Evolutionary conservation across 64 coral and sea anemone genomes (phyloP).

Genomic region (Pocillopora verrucosa): DNA sequence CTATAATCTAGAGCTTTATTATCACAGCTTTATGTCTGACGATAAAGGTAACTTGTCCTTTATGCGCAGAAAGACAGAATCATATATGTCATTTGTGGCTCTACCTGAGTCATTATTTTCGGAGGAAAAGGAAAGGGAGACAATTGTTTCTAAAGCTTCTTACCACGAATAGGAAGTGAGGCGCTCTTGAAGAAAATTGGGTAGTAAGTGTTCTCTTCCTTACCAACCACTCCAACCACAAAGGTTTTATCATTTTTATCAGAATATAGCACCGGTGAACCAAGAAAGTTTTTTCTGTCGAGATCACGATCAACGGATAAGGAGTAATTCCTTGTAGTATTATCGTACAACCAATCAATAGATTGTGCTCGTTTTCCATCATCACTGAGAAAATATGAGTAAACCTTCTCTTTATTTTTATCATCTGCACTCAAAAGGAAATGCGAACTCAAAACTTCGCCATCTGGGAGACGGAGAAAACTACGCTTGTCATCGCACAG

Average conservation of each 20-base stretch:
- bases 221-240: background rate
- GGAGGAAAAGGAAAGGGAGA: background rate
- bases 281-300: background rate
- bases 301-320: background rate
- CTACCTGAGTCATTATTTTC: background rate
- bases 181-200: background rate
- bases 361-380: background rate
- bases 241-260: background rate
- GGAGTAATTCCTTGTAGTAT: background rate
- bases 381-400: background rate
- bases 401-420: too few relatives aligned
- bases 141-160: background rate
- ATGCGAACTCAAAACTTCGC: too few relatives aligned
- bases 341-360: background rate
- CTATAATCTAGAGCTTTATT: too few relatives aligned
- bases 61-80: too few relatives aligned
- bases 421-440: background rate
- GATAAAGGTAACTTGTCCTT: too few relatives aligned
- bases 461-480: background rate
- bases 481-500: background rate
- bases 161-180: background rate
- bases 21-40: too few relatives aligned
- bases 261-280: background rate
- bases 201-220: background rate
- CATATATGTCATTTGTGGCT: too few relatives aligned